A percentile compares a stretch with the other conserved stretches of the same genome.
These are phyloP conservation scores for Lepidurus packardi DNA, from an alignment of 1,140 invertebrate genomes.

Conservation along the genomic window DNA sequence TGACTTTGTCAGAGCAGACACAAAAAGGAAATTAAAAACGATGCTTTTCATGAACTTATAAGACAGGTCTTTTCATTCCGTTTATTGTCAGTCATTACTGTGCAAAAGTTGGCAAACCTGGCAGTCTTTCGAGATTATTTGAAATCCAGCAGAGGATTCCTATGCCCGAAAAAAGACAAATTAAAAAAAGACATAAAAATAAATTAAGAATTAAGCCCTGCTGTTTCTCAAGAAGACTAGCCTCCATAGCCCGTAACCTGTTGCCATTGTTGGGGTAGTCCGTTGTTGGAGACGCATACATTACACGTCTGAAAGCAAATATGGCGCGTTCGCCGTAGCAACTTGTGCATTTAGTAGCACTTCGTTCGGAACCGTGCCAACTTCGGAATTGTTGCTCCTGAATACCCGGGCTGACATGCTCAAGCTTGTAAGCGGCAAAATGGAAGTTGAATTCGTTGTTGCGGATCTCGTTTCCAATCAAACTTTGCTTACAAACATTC, in stretches of 20 bases:
- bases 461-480: not conserved
- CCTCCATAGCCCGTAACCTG: not conserved
- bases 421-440: not conserved
- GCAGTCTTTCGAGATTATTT: no score
- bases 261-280: not conserved
- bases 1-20: no score
- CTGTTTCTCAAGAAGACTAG: no score
- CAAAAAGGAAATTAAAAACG: no score
- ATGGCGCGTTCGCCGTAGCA: not conserved
- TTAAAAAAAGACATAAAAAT: no score
- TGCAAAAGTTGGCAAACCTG: no score
- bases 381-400: not conserved
- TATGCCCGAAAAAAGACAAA: no score
- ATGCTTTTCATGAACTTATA: no score
- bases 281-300: not conserved
- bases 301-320: not conserved
- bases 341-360: conserved; percentile 2
- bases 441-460: not conserved
- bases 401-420: not conserved
- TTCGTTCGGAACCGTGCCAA: not conserved
- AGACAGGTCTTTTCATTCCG: no score
- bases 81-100: no score
- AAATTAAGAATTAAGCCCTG: no score
- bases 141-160: no score
- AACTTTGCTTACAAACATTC: not conserved